These are phyloP conservation scores for Metopia argyrocephala DNA, from an alignment of 2,888 invertebrate species.

Conservation along the genomic window DNA sequence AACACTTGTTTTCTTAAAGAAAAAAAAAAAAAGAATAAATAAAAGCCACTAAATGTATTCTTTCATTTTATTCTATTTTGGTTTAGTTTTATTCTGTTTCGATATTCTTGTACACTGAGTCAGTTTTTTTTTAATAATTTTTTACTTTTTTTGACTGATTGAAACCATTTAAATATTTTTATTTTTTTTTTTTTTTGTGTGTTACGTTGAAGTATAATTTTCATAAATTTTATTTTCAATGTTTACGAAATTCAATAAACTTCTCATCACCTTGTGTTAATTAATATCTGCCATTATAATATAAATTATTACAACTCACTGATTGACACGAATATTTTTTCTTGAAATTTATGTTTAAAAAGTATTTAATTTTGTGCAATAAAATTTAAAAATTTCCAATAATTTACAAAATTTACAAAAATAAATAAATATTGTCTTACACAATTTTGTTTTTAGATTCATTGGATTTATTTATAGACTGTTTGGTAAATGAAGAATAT, in stretches of 20 bases:
- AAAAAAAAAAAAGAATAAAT: neutral
- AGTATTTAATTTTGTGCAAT: no score
- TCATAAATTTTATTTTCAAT: neutral
- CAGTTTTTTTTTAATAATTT: constrained; percentile 18
- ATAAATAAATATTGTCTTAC: no score
- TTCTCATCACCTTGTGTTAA: neutral
- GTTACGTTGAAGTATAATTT: neutral
- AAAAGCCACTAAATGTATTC: neutral
- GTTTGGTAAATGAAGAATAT: no score
- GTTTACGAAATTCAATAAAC: constrained; percentile 4
- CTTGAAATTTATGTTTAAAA: no score
- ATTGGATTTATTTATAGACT: no score
- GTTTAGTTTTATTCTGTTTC: neutral
- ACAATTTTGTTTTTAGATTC: no score
- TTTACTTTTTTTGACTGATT: neutral
- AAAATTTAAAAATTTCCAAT: no score
- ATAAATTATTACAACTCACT: no score
- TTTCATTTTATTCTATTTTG: neutral
- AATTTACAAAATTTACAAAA: no score
- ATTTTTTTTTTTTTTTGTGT: neutral
- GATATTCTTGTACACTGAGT: neutral
- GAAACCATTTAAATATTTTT: neutral
- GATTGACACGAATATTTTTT: no score
- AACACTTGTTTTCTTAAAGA: constrained; percentile 4
- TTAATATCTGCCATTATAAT: no score